These are phyloP conservation scores for Lordiphosa mommai DNA, from an alignment of 1,140 invertebrate genomes.

Conservation along the genomic window DNA sequence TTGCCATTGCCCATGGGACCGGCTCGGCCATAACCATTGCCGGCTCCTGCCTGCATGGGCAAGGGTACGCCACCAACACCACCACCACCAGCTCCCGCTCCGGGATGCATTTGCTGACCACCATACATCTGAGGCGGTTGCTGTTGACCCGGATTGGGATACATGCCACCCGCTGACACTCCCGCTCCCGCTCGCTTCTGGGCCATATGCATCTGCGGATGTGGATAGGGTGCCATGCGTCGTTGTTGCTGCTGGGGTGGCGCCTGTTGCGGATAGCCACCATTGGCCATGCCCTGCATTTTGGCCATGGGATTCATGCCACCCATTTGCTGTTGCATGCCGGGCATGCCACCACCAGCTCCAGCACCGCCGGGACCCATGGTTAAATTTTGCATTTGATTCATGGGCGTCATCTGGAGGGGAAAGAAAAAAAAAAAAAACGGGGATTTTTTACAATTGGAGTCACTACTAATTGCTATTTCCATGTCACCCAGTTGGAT, in stretches of 20 bases:
- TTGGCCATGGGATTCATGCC: constrained; percentile 81
- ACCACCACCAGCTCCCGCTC: constrained; percentile 80
- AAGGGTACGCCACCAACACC: constrained; percentile 71
- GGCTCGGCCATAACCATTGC: constrained; percentile 63
- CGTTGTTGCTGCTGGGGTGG: constrained; percentile 80
- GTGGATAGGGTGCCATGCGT: constrained; percentile 89
- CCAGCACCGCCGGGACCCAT: constrained; percentile 80
- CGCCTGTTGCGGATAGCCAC: constrained; percentile 73
- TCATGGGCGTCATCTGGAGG: constrained; percentile 77
- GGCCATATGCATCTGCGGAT: constrained; percentile 89
- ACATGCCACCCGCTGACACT: constrained; percentile 48
- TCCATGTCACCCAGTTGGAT: constrained; percentile 25
- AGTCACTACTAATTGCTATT: constrained; percentile 28
- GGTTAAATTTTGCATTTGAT: constrained; percentile 75
- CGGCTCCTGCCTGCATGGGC: constrained; percentile 70
- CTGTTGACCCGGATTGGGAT: constrained; percentile 55
- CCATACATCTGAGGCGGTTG: constrained; percentile 79
- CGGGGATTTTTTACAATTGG: not conserved
- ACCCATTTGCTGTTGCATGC: constrained; percentile 55
- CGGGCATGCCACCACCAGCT: constrained; percentile 66
- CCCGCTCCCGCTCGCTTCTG: constrained; percentile 82
- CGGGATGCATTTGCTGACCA: constrained; percentile 75
- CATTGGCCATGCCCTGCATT: constrained; percentile 80
- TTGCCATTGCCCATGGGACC: constrained; percentile 73
- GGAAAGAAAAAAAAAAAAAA: not conserved